Evolutionary conservation across 2,888 invertebrate genomes (phyloP), one percentile per base, ranked within the genome.

Genomic region (Leptogaster cylindrica): DNA sequence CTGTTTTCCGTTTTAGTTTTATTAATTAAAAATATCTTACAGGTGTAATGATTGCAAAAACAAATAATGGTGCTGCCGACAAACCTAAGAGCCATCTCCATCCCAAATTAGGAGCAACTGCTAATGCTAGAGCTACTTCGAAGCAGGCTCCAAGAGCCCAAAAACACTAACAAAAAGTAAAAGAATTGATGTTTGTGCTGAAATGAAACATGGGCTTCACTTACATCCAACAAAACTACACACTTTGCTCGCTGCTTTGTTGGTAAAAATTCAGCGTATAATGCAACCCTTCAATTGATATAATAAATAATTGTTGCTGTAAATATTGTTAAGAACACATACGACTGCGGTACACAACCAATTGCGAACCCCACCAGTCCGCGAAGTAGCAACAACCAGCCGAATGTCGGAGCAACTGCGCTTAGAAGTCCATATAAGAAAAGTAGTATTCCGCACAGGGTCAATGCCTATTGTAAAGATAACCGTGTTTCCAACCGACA

Each of bases 261-360:
- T 7, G 97, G 97, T 68, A 97, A 84, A 84, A 96, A 97, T 81
- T 97, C 97, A 27, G 97, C 95, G 83, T 97, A 97, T 72, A 97
- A 83, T 27, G 96, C 97, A 1, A 97, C 96, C 65, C 95, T 95
- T 84, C 44, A 82, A 68, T 64, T 46, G 10, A 68, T n/a, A n/a
- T n/a, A 12, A 25, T 4, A 14, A 51, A 51, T 51, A 10, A 6
- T 28, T 51, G n/a, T n/a, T 28, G 20, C n/a, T 28, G 14, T 36
- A 2, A 3, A 18, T 23, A 44, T 18, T 66, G 44, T 69, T 65
- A 68, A 64, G 28, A 70, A 69, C 66, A 88, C 93, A 90, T 85
- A 95, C 95, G 96, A 95, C 82, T 97, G 97, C 64, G 97, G 96
- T 33, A 95, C 94, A 78, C 97, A 96, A 73, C 97, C 97, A 76